Evolutionary conservation across 2,797 vertebrate genomes (phyloP), one percentile per base, ranked within the genome.

Genomic region (Pempheris klunzingeri): DNA sequence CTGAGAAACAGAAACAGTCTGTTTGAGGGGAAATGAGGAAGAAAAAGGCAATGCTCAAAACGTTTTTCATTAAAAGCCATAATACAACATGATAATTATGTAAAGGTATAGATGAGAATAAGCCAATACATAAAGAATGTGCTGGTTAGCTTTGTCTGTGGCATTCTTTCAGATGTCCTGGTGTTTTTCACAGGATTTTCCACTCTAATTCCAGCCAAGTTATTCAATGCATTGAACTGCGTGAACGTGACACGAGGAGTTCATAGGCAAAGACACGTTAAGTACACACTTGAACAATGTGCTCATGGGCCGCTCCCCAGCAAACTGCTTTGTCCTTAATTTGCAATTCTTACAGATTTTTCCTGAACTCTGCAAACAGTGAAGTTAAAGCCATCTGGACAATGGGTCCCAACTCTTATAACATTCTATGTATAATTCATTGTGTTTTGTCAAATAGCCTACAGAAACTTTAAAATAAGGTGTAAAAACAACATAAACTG

Each of bases 261-360:
- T 39, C 15, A 20, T 4, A 49, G 4, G 18, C 15, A 53, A 39
- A 61, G 13, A 49, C n/a, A 50, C 20, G 4, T 38, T 66, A 10
- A 67, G 20, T 22, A 61, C 39, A 62, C n/a, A 57, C 4, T 17
- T 57, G 4, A 55, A 41, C 47, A 75, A 61, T 28, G 38, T 32
- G 12, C 32, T 22, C 22, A 17, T 63, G 8, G 5, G 49, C n/a
- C 22, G 1, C 55, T 36, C 63, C 30, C 50, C 43, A n/a, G 5
- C 13, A 41, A 43, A 22, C 10, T 67, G 8, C 30, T 43, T 38
- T 58, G 30, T 22, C 1, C 7, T 60, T 50, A 76, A 44, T 55
- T 63, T 54, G 17, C 18, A 67, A 2, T 38, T 71, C 7, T 49
- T 24, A 52, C 10, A 63, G 3, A 77, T 62, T 66, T 67, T 10